Percentiles rank a stretch among this genome's conserved stretches.
These are phyloP conservation scores for Monomorium pharaonis DNA, from an alignment of 1,140 invertebrate species.

Conservation along the genomic window DNA sequence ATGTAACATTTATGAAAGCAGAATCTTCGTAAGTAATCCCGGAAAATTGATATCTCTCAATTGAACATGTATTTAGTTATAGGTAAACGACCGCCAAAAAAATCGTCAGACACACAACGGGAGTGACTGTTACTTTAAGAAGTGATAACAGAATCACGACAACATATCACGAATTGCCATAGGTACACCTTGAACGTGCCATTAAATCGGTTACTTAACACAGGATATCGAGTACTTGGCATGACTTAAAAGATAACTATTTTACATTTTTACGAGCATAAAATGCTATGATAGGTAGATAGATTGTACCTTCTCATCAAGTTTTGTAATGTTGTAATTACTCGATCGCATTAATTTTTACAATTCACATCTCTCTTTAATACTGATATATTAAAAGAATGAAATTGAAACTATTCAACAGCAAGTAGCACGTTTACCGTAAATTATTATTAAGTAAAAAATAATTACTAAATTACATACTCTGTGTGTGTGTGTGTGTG, in stretches of 20 bases:
- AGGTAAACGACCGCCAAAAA: conserved; percentile 8
- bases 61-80: conserved; percentile 14
- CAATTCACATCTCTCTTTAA: no score
- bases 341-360: neutral
- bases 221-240: conserved; percentile 32
- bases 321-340: neutral
- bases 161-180: conserved; percentile 69
- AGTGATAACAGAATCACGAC: conserved; percentile 71
- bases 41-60: conserved; percentile 68
- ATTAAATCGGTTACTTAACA: conserved; percentile 69
- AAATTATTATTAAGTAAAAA: neutral
- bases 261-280: conserved; percentile 36
- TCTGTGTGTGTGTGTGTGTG: neutral
- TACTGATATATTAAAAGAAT: neutral
- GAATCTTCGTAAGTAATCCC: conserved; percentile 13
- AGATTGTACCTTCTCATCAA: neutral
- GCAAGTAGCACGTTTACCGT: neutral
- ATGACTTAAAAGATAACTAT: neutral
- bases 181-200: conserved; percentile 67
- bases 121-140: conserved; percentile 61
- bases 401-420: neutral
- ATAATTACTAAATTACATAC: neutral
- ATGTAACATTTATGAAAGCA: neutral
- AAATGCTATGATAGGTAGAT: no score
- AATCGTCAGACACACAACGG: conserved; percentile 67